These are phyloP conservation scores for Lamellibrachia columna DNA, from an alignment of 2,888 invertebrate species.

Conservation along the genomic window DNA sequence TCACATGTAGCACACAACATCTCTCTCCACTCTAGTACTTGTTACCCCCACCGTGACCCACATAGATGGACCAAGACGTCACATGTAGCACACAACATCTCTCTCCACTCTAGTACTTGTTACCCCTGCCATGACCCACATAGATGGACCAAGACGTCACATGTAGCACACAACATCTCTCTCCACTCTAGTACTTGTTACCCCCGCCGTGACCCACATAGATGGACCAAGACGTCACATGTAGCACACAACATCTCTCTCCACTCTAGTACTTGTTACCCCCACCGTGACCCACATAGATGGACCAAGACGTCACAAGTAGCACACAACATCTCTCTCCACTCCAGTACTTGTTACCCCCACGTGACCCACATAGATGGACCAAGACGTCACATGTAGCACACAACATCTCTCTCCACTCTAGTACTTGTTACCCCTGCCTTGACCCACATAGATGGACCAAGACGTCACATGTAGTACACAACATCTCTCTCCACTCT, in stretches of 20 bases:
- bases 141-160: background rate
- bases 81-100: too few species aligned
- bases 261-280: background rate
- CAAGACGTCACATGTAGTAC: background rate
- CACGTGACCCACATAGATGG: conserved; percentile 81
- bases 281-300: background rate
- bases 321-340: too few species aligned
- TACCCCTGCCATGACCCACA: background rate
- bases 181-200: background rate
- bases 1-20: background rate
- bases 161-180: too few species aligned
- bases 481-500: too few species aligned
- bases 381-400: background rate
- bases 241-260: too few species aligned
- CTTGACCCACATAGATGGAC: background rate
- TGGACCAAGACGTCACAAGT: conserved; percentile 52
- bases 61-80: background rate
- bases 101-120: background rate
- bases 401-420: too few species aligned
- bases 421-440: background rate
- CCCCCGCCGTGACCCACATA: background rate
- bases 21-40: background rate
- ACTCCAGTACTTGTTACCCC: conserved; percentile 72
- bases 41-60: background rate
- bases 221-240: background rate